Evolutionary conservation across 2,113 vertebrate genomes (phyloP).

Genomic region (Muntiacus muntjak): DNA sequence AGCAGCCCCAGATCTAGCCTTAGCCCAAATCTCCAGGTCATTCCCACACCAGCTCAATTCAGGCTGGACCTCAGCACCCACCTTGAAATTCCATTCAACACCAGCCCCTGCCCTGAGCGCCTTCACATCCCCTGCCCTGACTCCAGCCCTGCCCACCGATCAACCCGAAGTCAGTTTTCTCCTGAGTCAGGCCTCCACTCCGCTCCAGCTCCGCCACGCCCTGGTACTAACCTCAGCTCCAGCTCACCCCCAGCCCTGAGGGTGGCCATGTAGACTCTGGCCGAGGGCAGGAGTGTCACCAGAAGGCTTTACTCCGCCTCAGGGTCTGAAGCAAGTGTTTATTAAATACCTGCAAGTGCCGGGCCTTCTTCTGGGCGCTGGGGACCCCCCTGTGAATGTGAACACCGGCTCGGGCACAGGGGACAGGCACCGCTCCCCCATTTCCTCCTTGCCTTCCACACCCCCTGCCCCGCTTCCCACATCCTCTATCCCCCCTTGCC

Average conservation of each 20-base stretch:
- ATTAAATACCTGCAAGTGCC: neutral
- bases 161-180: neutral
- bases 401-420: neutral
- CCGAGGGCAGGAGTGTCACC: neutral
- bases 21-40: neutral
- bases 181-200: neutral
- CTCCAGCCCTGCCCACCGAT: neutral
- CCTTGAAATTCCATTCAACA: neutral
- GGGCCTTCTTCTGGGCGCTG: neutral
- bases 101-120: neutral
- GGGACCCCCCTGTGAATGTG: neutral
- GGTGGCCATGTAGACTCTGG: neutral
- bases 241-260: neutral
- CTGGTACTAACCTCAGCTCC: neutral
- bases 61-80: neutral
- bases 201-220: neutral
- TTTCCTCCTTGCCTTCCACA: neutral
- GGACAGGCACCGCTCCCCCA: neutral
- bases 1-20: neutral
- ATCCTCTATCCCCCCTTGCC: accelerated
- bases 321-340: neutral
- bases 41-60: neutral
- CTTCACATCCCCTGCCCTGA: neutral
- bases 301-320: neutral
- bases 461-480: neutral